Base-by-base conservation (phyloP, 2,888 invertebrate species). In the Mesorhabditis sp. region DNA sequence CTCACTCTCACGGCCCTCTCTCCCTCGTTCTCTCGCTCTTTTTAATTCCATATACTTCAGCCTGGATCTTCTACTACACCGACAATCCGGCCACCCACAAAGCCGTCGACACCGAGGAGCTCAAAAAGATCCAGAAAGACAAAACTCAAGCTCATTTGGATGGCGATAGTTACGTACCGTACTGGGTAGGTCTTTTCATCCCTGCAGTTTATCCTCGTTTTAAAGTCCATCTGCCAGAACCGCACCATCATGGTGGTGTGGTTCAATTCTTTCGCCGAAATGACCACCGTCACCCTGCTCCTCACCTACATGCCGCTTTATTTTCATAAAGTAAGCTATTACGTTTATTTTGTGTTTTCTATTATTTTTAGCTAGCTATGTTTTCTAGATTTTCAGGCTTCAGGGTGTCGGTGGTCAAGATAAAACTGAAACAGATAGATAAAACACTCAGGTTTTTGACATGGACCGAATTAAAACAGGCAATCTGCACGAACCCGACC, bases 241-340 rank as follows among this genome's bases (percentile, higher is more conserved):
- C 74, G 76, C 15, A 76, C 78, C 4, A 79, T 82, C n/a, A 45
- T 78, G 62, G 74, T 74, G 13, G 76, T 82, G 4, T 82, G 81
- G 83, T 68, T 78, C 45, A 82, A 83, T 69, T 79, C 83, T 0
- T 79, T 83, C 45, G 80, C 78, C 43, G 83, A 83, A 68, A 79
- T 83, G 74, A 77, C 80, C 45, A 77, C 80, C 3, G 74, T 81
- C n/a, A 81, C 81, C 28, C 76, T 83, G 50, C 76, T 83, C 28
- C 70, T 83, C 44, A 83, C 83, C 28, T 83, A 83, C 68, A 76
- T 80, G 42, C 82, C 83, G 41, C 76, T 79, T 7, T 83, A 83
- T 69, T 76, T 81, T 68, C 72, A 76, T n/a, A 74, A 42, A 43
- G 66, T 6, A 67, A 64, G 76, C 28, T 28, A 28, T 28, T 28